A percentile compares a stretch with the other conserved stretches of the same genome.
Conservation (phyloP, 2,888 invertebrate species). For the Neoascia interrupta region DNA sequence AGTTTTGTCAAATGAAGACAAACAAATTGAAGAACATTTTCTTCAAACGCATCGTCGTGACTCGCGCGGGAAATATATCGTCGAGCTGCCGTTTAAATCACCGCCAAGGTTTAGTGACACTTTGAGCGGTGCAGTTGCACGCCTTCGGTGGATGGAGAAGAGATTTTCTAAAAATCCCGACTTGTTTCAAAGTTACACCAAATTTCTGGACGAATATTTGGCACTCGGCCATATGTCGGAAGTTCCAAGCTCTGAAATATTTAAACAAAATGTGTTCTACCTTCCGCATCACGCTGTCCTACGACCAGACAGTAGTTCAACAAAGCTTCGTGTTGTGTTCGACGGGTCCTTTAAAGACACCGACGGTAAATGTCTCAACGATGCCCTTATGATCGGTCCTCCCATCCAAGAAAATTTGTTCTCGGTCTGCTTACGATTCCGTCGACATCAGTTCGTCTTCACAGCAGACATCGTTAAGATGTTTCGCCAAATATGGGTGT, state of each 20-base stretch:
- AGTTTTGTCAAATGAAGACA: not conserved
- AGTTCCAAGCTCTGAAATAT: not conserved
- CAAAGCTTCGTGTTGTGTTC: too few species aligned
- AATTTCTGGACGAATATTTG: constrained; percentile 25
- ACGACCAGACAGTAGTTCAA: too few species aligned
- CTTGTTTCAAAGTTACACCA: not conserved
- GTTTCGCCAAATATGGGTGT: not conserved
- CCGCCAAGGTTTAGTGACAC: not conserved
- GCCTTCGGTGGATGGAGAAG: constrained; percentile 36
- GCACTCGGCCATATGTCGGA: constrained; percentile 12
- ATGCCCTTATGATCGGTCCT: not conserved
- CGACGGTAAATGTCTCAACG: not conserved
- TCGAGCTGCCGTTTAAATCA: constrained; percentile 22
- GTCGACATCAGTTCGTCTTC: constrained; percentile 8
- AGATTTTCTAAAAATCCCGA: not conserved
- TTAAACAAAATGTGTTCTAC: constrained; percentile 11
- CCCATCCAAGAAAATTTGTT: constrained; percentile 6
- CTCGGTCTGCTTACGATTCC: constrained; percentile 14
- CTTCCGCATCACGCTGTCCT: constrained; percentile 35
- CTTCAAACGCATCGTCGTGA: not conserved
- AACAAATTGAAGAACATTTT: not conserved
- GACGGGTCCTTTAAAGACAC: not conserved
- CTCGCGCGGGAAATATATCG: constrained; percentile 4
- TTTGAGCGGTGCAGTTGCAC: not conserved
- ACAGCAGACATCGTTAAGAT: not conserved